These are phyloP conservation scores for Gari tellinella DNA, from an alignment of 2,888 invertebrate species.

Conservation along the genomic window DNA sequence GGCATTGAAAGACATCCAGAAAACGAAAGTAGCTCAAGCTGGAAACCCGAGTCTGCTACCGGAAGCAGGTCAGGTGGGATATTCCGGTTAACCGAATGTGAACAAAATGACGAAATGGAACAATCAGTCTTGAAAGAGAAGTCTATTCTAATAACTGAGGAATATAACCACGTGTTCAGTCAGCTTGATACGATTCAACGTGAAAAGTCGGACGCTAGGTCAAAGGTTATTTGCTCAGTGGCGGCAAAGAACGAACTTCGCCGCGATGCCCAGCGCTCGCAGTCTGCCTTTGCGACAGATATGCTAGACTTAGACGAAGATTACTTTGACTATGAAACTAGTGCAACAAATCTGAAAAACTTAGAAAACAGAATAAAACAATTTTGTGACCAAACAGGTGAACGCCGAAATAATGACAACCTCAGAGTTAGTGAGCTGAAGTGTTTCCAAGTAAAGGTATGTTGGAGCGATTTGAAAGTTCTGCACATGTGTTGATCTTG, in stretches of 20 bases:
- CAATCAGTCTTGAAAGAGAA: conserved; percentile 36
- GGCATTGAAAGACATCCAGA: conserved; percentile 46
- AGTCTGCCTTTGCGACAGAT: conserved; percentile 50
- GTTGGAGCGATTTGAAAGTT: not conserved
- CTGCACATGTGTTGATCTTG: too few species aligned
- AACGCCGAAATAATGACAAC: conserved; percentile 38
- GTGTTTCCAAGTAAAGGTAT: conserved; percentile 68
- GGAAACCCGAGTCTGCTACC: conserved; percentile 44
- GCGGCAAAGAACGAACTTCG: conserved; percentile 63
- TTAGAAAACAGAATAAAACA: conserved; percentile 70
- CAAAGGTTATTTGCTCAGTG: conserved; percentile 65
- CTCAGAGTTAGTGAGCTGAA: conserved; percentile 60
- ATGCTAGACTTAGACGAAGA: conserved; percentile 58
- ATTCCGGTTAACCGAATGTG: conserved; percentile 65
- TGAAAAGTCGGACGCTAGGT: conserved; percentile 65
- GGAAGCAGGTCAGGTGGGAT: conserved; percentile 33
- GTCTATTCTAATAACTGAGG: conserved; percentile 39
- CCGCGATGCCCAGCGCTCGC: conserved; percentile 52
- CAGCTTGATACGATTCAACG: conserved; percentile 68
- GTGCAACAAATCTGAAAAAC: conserved; percentile 71
- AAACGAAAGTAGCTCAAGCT: conserved; percentile 1
- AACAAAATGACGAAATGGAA: conserved; percentile 38
- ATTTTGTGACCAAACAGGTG: conserved; percentile 63
- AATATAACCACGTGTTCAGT: conserved; percentile 62
- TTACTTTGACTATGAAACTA: conserved; percentile 80